phyloP scores from a whole-genome alignment of 2,113 vertebrate species.

The Dermatemys mawii region DNA sequence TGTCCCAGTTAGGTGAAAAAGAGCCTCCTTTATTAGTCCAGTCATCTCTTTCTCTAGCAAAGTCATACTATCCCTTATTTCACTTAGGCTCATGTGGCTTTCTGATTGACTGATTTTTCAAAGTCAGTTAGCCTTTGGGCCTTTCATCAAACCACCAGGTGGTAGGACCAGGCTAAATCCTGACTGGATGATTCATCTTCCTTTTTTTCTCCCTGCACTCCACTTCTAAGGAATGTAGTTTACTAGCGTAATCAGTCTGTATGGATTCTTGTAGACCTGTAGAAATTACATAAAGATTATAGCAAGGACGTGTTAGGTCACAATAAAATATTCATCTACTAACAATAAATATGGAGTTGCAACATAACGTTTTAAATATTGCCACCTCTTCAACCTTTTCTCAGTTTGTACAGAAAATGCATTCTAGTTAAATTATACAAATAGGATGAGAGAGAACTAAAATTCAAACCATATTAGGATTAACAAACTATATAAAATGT shows the following conservation, averaged over 20 bases:
- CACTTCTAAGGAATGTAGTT: background rate
- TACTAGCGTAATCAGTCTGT: background rate
- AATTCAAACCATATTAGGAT: background rate
- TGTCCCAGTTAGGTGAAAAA: background rate
- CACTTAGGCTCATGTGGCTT: background rate
- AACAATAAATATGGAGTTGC: background rate
- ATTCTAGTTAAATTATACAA: background rate
- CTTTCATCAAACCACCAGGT: background rate
- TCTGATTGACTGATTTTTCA: background rate
- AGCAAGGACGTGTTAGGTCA: background rate
- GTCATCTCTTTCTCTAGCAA: background rate
- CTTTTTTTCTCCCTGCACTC: background rate
- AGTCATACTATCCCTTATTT: background rate
- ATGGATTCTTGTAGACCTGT: slow-evolving; percentile 19
- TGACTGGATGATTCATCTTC: background rate
- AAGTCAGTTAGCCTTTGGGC: background rate
- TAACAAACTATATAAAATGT: background rate
- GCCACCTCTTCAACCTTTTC: background rate
- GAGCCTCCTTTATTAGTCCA: background rate
- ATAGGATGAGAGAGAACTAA: background rate
- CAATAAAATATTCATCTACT: slow-evolving; percentile 2
- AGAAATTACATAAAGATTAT: background rate
- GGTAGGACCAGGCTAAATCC: background rate
- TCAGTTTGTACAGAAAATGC: background rate
- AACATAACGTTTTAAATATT: background rate